phyloP scores from a whole-genome alignment of 2,113 vertebrate genomes.

The Clupea harengus region DNA sequence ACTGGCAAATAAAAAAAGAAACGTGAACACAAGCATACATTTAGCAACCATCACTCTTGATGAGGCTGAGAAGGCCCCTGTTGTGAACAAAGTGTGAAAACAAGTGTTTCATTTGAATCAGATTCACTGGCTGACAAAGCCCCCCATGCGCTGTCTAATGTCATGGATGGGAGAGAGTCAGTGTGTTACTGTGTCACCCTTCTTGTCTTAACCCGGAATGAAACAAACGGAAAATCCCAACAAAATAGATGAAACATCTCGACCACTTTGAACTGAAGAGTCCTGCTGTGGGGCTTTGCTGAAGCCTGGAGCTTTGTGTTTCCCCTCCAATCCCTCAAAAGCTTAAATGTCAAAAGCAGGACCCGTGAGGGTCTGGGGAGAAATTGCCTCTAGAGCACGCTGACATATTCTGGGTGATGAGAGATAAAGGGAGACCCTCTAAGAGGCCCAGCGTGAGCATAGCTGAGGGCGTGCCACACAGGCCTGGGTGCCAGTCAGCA shows the following conservation, averaged over 20 bases:
- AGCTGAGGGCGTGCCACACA: neutral
- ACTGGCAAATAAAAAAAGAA: neutral
- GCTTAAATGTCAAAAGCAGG: neutral
- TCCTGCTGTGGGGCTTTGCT: constrained; percentile 59
- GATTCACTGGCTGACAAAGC: constrained; percentile 34
- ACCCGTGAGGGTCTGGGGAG: constrained; percentile 24
- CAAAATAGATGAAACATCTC: constrained; percentile 60
- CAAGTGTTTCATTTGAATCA: constrained; percentile 63
- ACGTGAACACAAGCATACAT: neutral
- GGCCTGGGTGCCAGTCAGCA: neutral
- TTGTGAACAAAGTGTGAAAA: constrained; percentile 68
- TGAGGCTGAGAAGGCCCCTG: constrained; percentile 55
- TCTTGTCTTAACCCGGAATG: constrained; percentile 53
- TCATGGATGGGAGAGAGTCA: constrained; percentile 33
- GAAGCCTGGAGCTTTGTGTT: constrained; percentile 58
- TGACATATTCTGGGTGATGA: constrained; percentile 40
- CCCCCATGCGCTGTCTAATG: constrained; percentile 45
- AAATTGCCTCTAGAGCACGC: constrained; percentile 32
- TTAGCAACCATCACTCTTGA: constrained; percentile 46
- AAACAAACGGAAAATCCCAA: constrained; percentile 46
- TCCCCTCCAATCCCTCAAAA: constrained; percentile 8
- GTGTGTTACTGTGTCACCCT: constrained; percentile 55
- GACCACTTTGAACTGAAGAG: constrained; percentile 59
- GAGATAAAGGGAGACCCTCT: constrained; percentile 35
- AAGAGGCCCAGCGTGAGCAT: constrained; percentile 67